Base-by-base conservation (phyloP, 2,797 vertebrate species). In the Lemur catta region DNA sequence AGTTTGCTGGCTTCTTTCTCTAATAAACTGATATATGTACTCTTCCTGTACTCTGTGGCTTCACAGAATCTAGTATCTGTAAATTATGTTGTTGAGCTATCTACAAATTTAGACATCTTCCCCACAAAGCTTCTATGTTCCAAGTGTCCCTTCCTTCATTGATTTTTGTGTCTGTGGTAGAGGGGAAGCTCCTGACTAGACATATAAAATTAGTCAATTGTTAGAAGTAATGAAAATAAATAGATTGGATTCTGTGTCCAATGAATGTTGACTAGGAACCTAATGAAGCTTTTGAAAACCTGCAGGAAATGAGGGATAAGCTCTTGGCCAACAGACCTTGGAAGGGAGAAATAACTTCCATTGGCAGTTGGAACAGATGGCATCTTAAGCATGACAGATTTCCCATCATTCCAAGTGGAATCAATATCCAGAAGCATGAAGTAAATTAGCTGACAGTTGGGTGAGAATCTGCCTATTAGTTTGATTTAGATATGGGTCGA, bases 361-460 rank as follows among this genome's bases (percentile, higher is more conserved):
- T 38, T 95, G 85, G 86, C 93, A 96, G 74, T 94, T 93, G 94
- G 94, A 97, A 91, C 95, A 95, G 97, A 97, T 97, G 98, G 97
- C 84, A 82, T 94, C 92, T 96, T 97, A 97, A 97, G 81, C 94
- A 97, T 91, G 95, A 98, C 86, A 97, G 87, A 98, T 98, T 96
- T 94, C 79, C 91, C 43, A 69, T 86, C 59, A 88, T 91, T 97
- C 55, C 82, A 96, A 79, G 84, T 93, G 78, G 91, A 97, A 95
- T 97, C 95, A 69, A 97, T 98, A 97, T 95, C 87, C 95, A 97
- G 95, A 91, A 96, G 95, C 95, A 95, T 84, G 95, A 97, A 96
- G 84, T 93, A 95, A 97, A 97, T 97, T 93, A 97, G 97, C 86
- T 97, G 95, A 95, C 97, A 94, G 67, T 89, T 96, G 91, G 80